Conservation (phyloP, 2,888 invertebrate genomes). For the Hydrotaea diabolus region DNA sequence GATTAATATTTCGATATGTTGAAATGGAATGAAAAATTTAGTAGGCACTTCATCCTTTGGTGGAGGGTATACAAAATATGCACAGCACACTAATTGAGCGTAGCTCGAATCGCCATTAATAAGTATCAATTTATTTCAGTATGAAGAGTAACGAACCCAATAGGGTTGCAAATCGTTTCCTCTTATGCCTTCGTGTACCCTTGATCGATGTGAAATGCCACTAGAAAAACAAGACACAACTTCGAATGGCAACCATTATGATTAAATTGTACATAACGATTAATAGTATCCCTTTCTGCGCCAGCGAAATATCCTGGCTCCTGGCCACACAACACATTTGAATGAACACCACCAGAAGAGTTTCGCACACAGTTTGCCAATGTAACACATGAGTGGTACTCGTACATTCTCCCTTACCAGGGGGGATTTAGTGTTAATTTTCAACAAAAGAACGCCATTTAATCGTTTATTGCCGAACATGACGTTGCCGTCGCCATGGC, state of each 20-base stretch:
- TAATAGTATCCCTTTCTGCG: neutral
- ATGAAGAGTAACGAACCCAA: neutral
- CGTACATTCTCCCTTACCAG: neutral
- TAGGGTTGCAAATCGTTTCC: slow-evolving; percentile 11
- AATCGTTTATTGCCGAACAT: slow-evolving; percentile 30
- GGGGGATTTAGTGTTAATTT: slow-evolving; percentile 15
- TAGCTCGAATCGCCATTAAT: slow-evolving; percentile 24
- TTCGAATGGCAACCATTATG: slow-evolving; percentile 21
- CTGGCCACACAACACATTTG: no score
- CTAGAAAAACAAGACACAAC: neutral
- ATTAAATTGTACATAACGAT: neutral
- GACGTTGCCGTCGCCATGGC: neutral
- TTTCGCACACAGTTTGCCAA: neutral
- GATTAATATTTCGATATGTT: no score
- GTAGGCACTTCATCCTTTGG: no score
- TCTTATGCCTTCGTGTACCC: neutral
- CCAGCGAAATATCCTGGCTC: no score
- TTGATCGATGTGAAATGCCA: slow-evolving; percentile 5
- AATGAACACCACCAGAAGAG: neutral
- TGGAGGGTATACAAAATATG: no score
- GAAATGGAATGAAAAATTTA: no score
- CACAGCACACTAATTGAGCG: slow-evolving; percentile 7
- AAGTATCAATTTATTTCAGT: slow-evolving; percentile 13
- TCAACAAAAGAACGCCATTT: slow-evolving; percentile 21
- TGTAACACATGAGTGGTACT: neutral